Evolutionary conservation across 2,797 vertebrate genomes (phyloP), one percentile per base, ranked within the genome.

Genomic region (Trachurus trachurus): DNA sequence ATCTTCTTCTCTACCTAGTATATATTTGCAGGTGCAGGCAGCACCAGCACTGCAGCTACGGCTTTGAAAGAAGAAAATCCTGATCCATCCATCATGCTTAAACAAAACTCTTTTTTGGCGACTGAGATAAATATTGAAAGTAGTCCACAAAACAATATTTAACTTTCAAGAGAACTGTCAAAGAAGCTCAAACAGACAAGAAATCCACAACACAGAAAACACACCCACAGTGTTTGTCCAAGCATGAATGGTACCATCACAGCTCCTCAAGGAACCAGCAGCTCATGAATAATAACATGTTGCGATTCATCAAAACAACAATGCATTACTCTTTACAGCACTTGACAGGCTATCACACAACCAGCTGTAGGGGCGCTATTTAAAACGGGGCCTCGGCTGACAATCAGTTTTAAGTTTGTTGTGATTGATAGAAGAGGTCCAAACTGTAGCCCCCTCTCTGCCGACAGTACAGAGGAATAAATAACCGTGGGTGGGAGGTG

Each of bases 101-200:
- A 52, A 70, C 68, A 21, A 17, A 66, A 81, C 21, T 8, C 44
- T 17, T 70, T 74, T 75, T 57, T 58, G 56, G 59, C 44, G 57
- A 80, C 57, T 37, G 54, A 69, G 76, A 71, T 63, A 80, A 79
- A 81, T 61, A 71, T 3, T 21, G 10, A 40, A 57, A 76, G 13
- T 19, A 50, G 52, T 71, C 13, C 5, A 66, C 34, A 53, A 68
- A 82, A 73, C 42, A 66, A 42, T 58, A 71, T 63, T 29, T 19
- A 61, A 68, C 74, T 80, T 57, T 19, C 59, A 69, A 53, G 21
- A 73, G 61, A 4, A 62, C 64, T 31, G 65, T 76, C 1, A 49
- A 58, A 29, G 29, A 29, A n/a, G 40, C 1, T 11, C 15, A 39
- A 64, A 29, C 16, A 56, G 45, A 50, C 31, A 21, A 49, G 29